Percentiles rank a stretch among this genome's conserved stretches.
Evolutionary conservation across 2,888 invertebrate genomes (phyloP).

Genomic region (Stratiomys singularior): DNA sequence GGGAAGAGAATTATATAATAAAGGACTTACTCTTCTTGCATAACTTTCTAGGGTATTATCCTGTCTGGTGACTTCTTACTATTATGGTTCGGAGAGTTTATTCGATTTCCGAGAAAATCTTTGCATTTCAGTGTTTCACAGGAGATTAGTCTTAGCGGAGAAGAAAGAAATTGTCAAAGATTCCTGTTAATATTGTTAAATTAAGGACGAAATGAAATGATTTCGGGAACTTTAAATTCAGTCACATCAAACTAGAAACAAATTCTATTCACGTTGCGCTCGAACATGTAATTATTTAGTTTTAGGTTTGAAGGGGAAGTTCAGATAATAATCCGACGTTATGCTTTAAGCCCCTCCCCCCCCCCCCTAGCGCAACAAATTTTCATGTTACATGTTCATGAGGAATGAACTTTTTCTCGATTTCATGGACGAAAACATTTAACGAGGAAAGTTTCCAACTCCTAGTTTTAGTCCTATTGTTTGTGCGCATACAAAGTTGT

Average conservation of each 20-base stretch:
- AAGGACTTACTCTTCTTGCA: neutral
- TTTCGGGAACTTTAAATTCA: neutral
- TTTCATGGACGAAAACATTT: slow-evolving; percentile 34
- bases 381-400: neutral
- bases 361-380: too few species aligned
- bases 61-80: too few species aligned
- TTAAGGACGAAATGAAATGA: too few species aligned
- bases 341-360: neutral
- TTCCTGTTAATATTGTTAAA: too few species aligned
- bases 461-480: neutral
- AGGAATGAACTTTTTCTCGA: slow-evolving; percentile 21
- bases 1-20: neutral
- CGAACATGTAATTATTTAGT: neutral
- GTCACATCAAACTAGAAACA: neutral
- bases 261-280: neutral
- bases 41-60: neutral
- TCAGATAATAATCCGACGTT: neutral
- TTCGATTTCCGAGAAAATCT: too few species aligned
- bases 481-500: neutral
- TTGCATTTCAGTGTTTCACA: too few species aligned
- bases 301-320: neutral
- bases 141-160: too few species aligned
- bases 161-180: too few species aligned
- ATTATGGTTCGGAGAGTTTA: too few species aligned
- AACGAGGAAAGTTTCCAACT: slow-evolving; percentile 40